Percentiles rank a stretch among this genome's conserved stretches.
These are phyloP conservation scores for Melanogrammus aeglefinus DNA, from an alignment of 2,797 vertebrate species.

Conservation along the genomic window DNA sequence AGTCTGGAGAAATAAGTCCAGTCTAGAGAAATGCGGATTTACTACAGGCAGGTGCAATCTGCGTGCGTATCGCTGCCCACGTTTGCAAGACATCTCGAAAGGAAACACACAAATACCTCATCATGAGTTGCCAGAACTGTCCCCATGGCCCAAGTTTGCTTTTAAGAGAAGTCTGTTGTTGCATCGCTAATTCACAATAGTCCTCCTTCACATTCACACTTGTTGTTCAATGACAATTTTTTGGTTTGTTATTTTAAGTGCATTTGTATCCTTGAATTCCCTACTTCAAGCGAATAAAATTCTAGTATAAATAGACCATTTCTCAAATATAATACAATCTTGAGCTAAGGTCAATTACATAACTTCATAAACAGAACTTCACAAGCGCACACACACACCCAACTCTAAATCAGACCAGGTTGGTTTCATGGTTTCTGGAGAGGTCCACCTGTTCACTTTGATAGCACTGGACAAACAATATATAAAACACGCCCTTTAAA, in stretches of 20 bases:
- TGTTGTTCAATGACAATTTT: not conserved
- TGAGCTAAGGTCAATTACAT: conserved; percentile 26
- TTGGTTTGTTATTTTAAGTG: not conserved
- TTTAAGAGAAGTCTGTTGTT: not conserved
- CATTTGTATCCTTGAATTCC: not conserved
- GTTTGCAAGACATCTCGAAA: too few relatives aligned
- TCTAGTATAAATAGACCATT: not conserved
- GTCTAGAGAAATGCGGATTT: too few relatives aligned
- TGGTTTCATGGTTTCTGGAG: conserved; percentile 47
- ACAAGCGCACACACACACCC: conserved; percentile 21
- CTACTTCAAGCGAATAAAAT: too few relatives aligned
- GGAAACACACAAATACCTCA: too few relatives aligned
- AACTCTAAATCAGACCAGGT: conserved; percentile 52
- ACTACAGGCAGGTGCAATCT: not conserved
- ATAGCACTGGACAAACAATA: conserved; percentile 59
- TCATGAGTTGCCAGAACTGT: too few relatives aligned
- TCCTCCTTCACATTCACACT: not conserved
- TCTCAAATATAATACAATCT: conserved; percentile 16
- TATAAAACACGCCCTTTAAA: conserved; percentile 45
- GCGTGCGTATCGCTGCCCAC: not conserved
- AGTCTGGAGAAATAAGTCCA: too few relatives aligned
- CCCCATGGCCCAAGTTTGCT: not conserved
- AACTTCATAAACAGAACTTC: conserved; percentile 4
- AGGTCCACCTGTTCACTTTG: conserved; percentile 61
- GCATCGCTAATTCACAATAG: not conserved